phyloP scores from a whole-genome alignment of 2,113 vertebrate genomes.

The Rhinopomastus cyanomelas region DNA sequence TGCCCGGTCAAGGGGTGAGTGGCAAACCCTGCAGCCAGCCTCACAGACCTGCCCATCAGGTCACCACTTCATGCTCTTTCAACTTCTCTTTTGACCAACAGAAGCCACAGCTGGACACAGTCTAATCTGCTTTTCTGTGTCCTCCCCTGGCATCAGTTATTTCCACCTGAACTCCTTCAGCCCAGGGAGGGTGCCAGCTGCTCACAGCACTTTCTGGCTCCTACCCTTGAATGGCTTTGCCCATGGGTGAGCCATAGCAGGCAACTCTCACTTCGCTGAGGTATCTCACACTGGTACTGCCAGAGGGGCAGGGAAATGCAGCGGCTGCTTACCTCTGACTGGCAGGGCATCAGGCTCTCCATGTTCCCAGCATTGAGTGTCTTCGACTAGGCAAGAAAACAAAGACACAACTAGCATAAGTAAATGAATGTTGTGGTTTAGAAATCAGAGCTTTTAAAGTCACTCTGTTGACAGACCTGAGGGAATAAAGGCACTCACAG shows the following conservation, averaged over 20 bases:
- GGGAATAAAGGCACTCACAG: slow-evolving; percentile 73
- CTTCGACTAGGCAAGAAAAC: slow-evolving; percentile 82
- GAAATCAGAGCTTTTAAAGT: not conserved
- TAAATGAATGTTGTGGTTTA: not conserved
- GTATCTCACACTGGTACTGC: not conserved
- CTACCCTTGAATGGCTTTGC: not conserved
- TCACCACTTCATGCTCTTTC: not conserved
- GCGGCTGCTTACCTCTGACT: slow-evolving; percentile 79
- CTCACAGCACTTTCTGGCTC: not conserved
- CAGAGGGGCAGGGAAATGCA: not conserved
- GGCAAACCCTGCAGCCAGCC: not conserved
- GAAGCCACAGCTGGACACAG: not conserved
- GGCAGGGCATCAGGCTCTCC: slow-evolving; percentile 80
- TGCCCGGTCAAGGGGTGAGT: not conserved
- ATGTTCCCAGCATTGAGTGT: slow-evolving; percentile 84
- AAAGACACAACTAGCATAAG: not conserved
- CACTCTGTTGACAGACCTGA: not conserved
- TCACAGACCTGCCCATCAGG: rapidly evolving
- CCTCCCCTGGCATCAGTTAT: not conserved
- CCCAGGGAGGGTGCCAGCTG: rapidly evolving
- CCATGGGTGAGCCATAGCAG: rapidly evolving
- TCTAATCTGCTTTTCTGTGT: not conserved
- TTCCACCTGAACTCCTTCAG: not conserved
- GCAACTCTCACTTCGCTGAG: not conserved
- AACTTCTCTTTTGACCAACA: not conserved